Evolutionary conservation across 2,888 invertebrate species (phyloP), one percentile per base, ranked within the genome.

Genomic region (Platycheirus albimanus): DNA sequence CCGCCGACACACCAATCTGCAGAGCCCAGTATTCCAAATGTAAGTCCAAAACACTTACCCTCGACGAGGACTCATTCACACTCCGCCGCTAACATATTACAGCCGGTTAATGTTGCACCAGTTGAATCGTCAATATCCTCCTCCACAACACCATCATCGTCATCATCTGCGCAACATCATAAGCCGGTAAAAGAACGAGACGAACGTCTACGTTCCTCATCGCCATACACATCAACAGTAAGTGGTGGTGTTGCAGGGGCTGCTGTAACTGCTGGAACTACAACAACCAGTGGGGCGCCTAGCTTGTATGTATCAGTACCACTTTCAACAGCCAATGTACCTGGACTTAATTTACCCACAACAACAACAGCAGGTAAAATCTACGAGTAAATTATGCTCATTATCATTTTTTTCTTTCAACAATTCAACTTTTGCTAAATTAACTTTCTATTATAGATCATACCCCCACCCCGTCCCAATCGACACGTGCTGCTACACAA

Each of bases 251-350:
- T 43, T 61, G 67, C 41, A 61, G 80, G 58, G 58, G 64, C 58
- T 64, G 61, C 77, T 76, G 66, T 58, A 28, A 56, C 71, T n/a
- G 43, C 43, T 63, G 81, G 72, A 17, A 69, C 10, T 11, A 52
- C 86, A 41, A n/a, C 72, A 52, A 51, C 76, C 49, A 56, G 74
- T 36, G 87, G 89, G n/a, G 90, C 91, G 28, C 91, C 91, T 33
- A 92, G 92, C 89, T 92, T 94, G 85, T 93, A 93, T 61, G 94
- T 94, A 17, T 94, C 94, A 20, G 94, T 94, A 85, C 94, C 94
- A 81, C 88, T 94, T 83, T 92, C 92, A 76, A 90, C 90, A 58
- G 91, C 91, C 67, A 90, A 90, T 88, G 90, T 91, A 90, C 90
- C 91, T 90, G 91, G 91, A 85, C 88, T 91, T 70, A 91, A 88